Percentiles rank a stretch among this genome's conserved stretches.
Conservation (phyloP, 2,888 invertebrate genomes). For the Chaetoderma sp. region DNA sequence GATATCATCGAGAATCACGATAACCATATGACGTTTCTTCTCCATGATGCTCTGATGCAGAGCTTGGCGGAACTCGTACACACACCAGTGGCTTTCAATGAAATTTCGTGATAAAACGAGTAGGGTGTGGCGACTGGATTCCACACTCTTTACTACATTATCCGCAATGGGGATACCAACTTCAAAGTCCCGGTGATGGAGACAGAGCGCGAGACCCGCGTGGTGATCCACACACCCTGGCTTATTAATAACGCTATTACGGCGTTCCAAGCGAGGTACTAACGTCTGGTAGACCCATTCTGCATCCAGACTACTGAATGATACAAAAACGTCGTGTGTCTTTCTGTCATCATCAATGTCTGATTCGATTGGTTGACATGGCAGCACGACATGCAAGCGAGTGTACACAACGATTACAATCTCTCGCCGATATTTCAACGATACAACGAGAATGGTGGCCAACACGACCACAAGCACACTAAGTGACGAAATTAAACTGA, state of each 20-base stretch:
- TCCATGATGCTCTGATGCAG: constrained; percentile 84
- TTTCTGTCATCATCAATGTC: constrained; percentile 23
- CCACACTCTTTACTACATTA: constrained; percentile 88
- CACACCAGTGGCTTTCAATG: constrained; percentile 90
- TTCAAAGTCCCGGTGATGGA: constrained; percentile 53
- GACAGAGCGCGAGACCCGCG: constrained; percentile 70
- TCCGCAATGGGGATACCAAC: constrained; percentile 76
- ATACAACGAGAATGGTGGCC: constrained; percentile 29
- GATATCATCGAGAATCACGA: constrained; percentile 85
- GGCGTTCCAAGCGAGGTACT: constrained; percentile 85
- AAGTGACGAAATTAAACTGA: constrained; percentile 34
- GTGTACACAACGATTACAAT: constrained; percentile 46
- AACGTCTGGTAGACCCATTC: constrained; percentile 87
- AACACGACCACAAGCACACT: constrained; percentile 30
- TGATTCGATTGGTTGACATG: constrained; percentile 30
- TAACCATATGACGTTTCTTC: constrained; percentile 82
- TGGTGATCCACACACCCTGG: no score
- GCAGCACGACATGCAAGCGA: constrained; percentile 37
- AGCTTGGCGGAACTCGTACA: constrained; percentile 89
- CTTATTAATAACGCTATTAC: constrained; percentile 78
- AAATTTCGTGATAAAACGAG: constrained; percentile 90
- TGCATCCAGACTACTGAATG: constrained; percentile 90
- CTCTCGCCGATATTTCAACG: constrained; percentile 41
- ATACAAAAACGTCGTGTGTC: constrained; percentile 87
- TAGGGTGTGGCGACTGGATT: constrained; percentile 86